phyloP scores from a whole-genome alignment of 2,888 invertebrate genomes.

The Meteorus cinctellus region DNA sequence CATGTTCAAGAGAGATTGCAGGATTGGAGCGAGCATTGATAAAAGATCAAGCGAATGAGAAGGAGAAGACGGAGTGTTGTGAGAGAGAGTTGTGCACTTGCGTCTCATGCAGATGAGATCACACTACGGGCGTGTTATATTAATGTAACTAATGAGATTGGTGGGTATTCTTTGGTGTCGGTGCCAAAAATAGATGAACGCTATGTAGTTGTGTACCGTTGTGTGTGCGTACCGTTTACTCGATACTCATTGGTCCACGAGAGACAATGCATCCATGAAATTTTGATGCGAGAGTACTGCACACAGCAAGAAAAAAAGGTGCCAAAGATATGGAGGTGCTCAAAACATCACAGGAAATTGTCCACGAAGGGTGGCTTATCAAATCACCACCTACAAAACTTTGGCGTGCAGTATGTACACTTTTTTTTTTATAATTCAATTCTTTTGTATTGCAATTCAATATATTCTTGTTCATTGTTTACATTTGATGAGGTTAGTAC shows the following conservation, averaged over 20 bases:
- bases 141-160: constrained; percentile 5
- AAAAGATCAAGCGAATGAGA: not conserved
- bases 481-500: constrained; percentile 40
- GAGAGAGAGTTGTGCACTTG: not conserved
- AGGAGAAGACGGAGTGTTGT: not conserved
- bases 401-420: constrained; percentile 91
- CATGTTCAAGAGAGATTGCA: not conserved
- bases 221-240: constrained; percentile 37
- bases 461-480: constrained; percentile 46
- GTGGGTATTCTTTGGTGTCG: constrained; percentile 42
- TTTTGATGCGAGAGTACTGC: constrained; percentile 39
- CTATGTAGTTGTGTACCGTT: constrained; percentile 44
- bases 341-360: constrained; percentile 80
- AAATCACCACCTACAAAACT: constrained; percentile 96
- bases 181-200: constrained; percentile 64
- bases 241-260: constrained; percentile 27
- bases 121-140: constrained; percentile 24
- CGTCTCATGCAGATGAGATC: not conserved
- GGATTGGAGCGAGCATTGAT: not conserved
- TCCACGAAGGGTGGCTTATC: constrained; percentile 94
- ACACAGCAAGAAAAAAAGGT: constrained; percentile 26
- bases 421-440: constrained; percentile 29
- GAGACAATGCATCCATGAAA: constrained; percentile 49
- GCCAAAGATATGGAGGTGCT: constrained; percentile 64
- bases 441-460: constrained; percentile 1